Base-by-base conservation (phyloP, 2,888 invertebrate species). In the Harpalus rubripes region DNA sequence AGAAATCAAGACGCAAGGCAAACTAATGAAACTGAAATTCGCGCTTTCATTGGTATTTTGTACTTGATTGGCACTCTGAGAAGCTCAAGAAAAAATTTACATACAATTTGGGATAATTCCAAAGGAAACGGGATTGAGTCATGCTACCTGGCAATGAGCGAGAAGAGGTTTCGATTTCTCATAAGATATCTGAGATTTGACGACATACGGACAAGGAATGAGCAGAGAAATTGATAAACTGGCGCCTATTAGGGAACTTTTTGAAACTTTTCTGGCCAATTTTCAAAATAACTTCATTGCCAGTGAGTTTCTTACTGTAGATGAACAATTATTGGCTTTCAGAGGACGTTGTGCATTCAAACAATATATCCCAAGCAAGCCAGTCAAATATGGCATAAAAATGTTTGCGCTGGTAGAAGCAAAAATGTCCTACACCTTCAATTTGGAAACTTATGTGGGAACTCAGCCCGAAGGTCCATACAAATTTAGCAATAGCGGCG, bases 321-420 rank as follows among this genome's bases (percentile, higher is more conserved):
- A 88, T 84, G 87, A 87, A 85, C 87, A 86, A 85, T 82, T 88
- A 58, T 85, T 86, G 72, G 86, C 87, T 15, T 88, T 88, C 81
- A 85, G 87, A 84, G 88, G 88, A 59, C 84, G n/a, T n/a, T n/a
- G 87, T 78, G 44, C 63, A 41, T 88, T 88, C 85, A 83, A 84
- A 39, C 88, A 89, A 22, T 22, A 22, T 22, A 22, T 22, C 22
- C 22, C 22, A 22, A 22, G 86, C 39, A 87, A 89, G 87, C 87
- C 89, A 44, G 87, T 85, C 7, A 87, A 87, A 82, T 88, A 88
- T 86, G 88, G 88, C 0, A 85, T 88, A 7, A 88, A 89, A 87
- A 86, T 88, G 16, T 87, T 86, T 86, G 87, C 88, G 7, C 52
- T 88, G 26, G 85, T 86, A 58, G 88, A 88, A 87, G 85, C 86